Evolutionary conservation across 2,888 invertebrate species (phyloP).

Genomic region (Epistrophella euchroma): DNA sequence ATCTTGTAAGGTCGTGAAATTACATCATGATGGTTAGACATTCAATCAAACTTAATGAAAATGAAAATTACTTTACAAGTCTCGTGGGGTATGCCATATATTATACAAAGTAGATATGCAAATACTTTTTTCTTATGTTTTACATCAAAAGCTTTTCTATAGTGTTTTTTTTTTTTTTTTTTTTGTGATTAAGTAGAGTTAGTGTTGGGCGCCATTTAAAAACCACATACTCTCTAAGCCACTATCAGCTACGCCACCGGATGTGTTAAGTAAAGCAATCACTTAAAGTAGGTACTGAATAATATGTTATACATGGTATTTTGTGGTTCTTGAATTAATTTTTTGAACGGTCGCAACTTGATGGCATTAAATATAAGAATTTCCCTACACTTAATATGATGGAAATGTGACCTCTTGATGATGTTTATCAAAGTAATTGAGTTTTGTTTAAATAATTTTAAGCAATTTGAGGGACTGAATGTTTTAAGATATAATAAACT

Average conservation of each 20-base stretch:
- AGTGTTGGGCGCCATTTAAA: slow-evolving; percentile 28
- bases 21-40: slow-evolving; percentile 55
- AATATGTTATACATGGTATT: background rate
- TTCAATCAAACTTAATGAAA: slow-evolving; percentile 72
- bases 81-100: slow-evolving; percentile 9
- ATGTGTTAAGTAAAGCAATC: slow-evolving; percentile 29
- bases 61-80: slow-evolving; percentile 51
- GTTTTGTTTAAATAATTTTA: too few relatives aligned
- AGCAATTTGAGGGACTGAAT: too few relatives aligned
- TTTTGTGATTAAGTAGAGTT: background rate
- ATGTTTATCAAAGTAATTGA: background rate
- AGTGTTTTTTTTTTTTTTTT: background rate
- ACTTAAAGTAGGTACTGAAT: background rate
- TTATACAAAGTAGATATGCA: slow-evolving; percentile 13
- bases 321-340: slow-evolving; percentile 21
- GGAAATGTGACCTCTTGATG: background rate
- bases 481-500: too few relatives aligned
- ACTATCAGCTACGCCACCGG: slow-evolving; percentile 3
- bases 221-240: slow-evolving; percentile 4
- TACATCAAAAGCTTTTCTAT: background rate
- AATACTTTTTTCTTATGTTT: slow-evolving; percentile 7
- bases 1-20: slow-evolving; percentile 60
- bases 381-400: background rate
- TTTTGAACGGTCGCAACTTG: background rate
- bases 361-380: background rate